Evolutionary conservation across 35 echinoderm and acorn worm genomes (phyloP).

Genomic region (Anneissia japonica): DNA sequence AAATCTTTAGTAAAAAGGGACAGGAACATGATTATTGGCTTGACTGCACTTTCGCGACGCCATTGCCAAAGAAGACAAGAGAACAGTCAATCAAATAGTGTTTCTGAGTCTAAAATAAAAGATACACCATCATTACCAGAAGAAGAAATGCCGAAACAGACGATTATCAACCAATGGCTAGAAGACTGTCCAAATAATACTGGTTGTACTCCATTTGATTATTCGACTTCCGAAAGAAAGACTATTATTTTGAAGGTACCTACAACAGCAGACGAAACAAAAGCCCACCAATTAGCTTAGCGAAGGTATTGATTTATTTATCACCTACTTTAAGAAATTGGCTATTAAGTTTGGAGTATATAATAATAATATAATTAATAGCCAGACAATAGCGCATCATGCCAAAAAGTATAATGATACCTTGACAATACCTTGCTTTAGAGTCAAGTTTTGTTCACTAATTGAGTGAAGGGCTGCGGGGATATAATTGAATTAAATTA

Average conservation of each 20-base stretch:
- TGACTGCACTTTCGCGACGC: background rate
- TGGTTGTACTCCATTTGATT: background rate
- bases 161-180: background rate
- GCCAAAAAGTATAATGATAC: no score
- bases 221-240: background rate
- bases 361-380: no score
- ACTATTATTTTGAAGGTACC: background rate
- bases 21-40: background rate
- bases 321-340: no score
- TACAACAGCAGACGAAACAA: background rate
- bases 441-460: no score
- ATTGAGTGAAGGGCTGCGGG: no score
- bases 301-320: no score
- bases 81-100: no score
- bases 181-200: background rate
- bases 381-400: no score
- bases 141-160: background rate
- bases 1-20: background rate
- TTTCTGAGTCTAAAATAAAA: no score
- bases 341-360: no score
- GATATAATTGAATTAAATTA: no score
- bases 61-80: background rate
- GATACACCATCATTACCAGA: background rate
- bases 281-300: background rate
- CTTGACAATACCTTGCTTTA: no score